Evolutionary conservation across 37 sponge, comb jelly and placozoan genomes (phyloP), one percentile per base, ranked within the genome.

Genomic region (Tethya wilhelma): DNA sequence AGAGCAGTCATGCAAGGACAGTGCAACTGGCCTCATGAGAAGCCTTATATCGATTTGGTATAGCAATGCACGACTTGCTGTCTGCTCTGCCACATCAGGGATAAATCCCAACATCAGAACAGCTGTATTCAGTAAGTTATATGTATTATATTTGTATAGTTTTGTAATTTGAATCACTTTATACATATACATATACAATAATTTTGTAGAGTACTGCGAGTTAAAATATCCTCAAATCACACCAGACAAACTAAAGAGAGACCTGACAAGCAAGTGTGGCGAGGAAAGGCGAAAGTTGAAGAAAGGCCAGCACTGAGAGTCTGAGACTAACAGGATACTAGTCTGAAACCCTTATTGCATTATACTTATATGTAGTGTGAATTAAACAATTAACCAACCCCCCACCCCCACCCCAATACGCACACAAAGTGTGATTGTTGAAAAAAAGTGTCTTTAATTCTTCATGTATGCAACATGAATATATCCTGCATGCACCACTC

Each of bases 201-300:
- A n/a, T n/a, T 49, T 49, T 49, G 9, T 14, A 49, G 53, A 49
- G 14, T 49, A 49, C 53, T 49, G 53, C 14, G 53, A 49, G 14
- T 9, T 19, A 14, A 49, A 14, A 14, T 49, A 49, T 49, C n/a
- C n/a, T n/a, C 14, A 14, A 49, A 14, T 14, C 14, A 9, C 53
- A 19, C 14, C 14, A 49, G 53, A 49, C 53, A 69, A 69, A 26
- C 60, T 80, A 0, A 49, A 80, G 71, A 80, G 81, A 70, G 81
- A 74, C 8, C 71, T 80, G 7, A 80, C 81, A 4, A 44, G 45
- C 59, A 80, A 80, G 62, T 69, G 81, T 45, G 73, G 81, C 4
- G 81, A 80, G 71, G 81, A 80, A 23, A 30, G 81, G 2, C 43
- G 81, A 26, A 80, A 69, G 81, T 49, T n/a, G n/a, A n/a, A n/a